Evolutionary conservation across 92 coral and sea anemone genomes (phyloP).

Genomic region (Anthopleura xanthogrammica): DNA sequence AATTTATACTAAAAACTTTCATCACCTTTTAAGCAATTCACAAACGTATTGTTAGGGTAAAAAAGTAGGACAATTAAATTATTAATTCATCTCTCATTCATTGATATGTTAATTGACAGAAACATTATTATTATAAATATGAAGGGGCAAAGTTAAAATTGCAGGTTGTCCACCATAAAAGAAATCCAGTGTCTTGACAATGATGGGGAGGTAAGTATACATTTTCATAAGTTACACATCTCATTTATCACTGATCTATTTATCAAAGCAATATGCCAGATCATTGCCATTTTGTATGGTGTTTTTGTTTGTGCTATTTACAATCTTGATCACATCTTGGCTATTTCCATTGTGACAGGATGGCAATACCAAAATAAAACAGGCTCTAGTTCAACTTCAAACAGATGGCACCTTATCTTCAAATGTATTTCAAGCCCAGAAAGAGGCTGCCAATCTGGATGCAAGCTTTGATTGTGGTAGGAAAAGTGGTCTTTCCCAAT

Average conservation of each 20-base stretch:
- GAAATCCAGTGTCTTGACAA: not conserved
- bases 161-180: not conserved
- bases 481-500: not conserved
- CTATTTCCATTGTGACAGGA: slow-evolving; percentile 3
- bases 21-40: too few species aligned
- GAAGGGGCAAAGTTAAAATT: not conserved
- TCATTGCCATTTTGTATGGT: not conserved
- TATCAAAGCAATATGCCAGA: not conserved
- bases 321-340: slow-evolving; percentile 2
- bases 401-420: not conserved
- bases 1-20: too few species aligned
- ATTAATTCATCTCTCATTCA: not conserved
- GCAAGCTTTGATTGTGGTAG: not conserved
- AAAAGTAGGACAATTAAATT: not conserved
- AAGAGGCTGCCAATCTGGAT: slow-evolving; percentile 3
- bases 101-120: not conserved
- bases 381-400: slow-evolving; percentile 2
- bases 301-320: not conserved
- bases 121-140: not conserved
- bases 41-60: too few species aligned
- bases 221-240: not conserved
- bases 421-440: not conserved
- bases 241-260: not conserved
- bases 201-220: not conserved
- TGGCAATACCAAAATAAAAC: not conserved